Conservation (phyloP, 2,888 invertebrate species). For the Zaprionus lineosus region DNA sequence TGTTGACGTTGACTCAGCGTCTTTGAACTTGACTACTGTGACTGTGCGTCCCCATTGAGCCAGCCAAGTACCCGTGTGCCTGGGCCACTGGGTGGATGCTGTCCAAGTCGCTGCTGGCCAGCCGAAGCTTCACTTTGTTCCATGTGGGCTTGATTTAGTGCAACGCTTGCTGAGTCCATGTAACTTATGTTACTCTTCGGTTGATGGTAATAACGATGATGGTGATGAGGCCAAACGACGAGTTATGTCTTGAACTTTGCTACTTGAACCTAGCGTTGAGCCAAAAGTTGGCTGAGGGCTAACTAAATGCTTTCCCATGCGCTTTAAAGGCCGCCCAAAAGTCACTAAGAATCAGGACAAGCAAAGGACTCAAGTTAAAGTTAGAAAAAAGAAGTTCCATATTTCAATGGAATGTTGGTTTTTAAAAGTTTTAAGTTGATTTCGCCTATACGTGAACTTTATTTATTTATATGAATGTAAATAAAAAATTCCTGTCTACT, state of each 20-base stretch:
- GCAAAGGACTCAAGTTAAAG: no score
- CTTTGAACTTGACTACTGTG: slow-evolving; percentile 33
- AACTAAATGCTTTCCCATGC: slow-evolving; percentile 21
- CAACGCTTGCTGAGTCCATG: slow-evolving; percentile 49
- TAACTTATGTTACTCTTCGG: slow-evolving; percentile 16
- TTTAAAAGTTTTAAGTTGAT: no score
- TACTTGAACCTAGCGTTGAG: slow-evolving; percentile 43
- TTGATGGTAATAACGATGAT: slow-evolving; percentile 31
- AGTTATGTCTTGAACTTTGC: slow-evolving; percentile 54
- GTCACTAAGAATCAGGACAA: no score
- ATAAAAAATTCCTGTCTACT: no score
- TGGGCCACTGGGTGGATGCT: slow-evolving; percentile 66
- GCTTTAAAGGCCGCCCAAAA: not conserved
- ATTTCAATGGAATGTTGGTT: no score
- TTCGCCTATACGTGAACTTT: no score
- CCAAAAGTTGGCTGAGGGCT: slow-evolving; percentile 15
- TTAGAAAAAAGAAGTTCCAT: no score
- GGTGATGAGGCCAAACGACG: slow-evolving; percentile 30
- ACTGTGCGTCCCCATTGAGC: not conserved
- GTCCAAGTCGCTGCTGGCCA: slow-evolving; percentile 58
- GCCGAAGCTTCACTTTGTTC: slow-evolving; percentile 26
- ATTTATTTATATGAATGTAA: no score
- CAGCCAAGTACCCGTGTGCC: not conserved
- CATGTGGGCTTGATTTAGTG: slow-evolving; percentile 73
- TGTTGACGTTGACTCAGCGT: slow-evolving; percentile 51